Conservation (phyloP, 64 coral and sea anemone genomes). For the Montipora foliosa region DNA sequence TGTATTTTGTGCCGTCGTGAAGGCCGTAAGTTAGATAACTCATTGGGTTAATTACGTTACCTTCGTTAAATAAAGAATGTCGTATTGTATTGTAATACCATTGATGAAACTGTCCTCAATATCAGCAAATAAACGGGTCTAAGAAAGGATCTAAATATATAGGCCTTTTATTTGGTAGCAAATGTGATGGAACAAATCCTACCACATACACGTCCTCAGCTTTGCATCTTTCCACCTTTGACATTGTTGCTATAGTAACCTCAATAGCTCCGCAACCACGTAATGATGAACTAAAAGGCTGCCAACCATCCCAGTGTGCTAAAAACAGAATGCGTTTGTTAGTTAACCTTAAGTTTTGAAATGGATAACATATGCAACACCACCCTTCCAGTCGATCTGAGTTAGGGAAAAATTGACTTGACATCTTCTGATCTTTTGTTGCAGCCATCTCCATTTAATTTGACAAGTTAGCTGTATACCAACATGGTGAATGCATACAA, state of each 20-base stretch:
- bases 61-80: no score
- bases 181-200: conserved; percentile 75
- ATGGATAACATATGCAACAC: neutral
- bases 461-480: conserved; percentile 4
- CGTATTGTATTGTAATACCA: conserved; percentile 3
- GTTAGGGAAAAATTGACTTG: no score
- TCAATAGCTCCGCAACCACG: conserved; percentile 72
- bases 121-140: conserved; percentile 69
- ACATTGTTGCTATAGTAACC: conserved; percentile 64
- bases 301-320: conserved; percentile 79
- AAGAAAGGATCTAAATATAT: conserved; percentile 73
- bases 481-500: conserved; percentile 19
- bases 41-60: no score
- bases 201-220: conserved; percentile 79
- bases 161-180: conserved; percentile 71
- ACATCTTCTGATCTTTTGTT: no score
- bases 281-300: conserved; percentile 30
- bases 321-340: conserved; percentile 14
- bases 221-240: conserved; percentile 55
- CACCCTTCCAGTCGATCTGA: neutral
- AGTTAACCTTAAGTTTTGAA: conserved; percentile 25
- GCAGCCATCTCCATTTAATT: neutral
- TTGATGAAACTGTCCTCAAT: conserved; percentile 72
- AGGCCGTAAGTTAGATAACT: no score
- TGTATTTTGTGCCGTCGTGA: no score